Evolutionary conservation across 2,797 vertebrate species (phyloP).

Genomic region (Lepilemur ruficaudatus): DNA sequence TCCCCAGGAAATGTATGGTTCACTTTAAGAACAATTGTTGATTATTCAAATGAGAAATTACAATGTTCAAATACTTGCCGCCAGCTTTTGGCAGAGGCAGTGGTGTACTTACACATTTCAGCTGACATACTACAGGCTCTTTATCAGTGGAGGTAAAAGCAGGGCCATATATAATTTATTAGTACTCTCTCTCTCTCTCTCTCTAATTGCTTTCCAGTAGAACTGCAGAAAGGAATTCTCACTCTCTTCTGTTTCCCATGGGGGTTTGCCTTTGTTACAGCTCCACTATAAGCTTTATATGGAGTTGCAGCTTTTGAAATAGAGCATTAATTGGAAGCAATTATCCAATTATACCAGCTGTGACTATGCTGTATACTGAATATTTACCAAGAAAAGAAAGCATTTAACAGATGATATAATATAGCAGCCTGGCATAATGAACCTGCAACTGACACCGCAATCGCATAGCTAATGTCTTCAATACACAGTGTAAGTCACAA

Average conservation of each 20-base stretch:
- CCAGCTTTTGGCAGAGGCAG: background rate
- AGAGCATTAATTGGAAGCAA: conserved; percentile 80
- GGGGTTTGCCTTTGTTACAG: conserved; percentile 70
- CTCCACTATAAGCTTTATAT: conserved; percentile 68
- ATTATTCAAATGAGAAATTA: conserved; percentile 43
- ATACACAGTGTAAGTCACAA: background rate
- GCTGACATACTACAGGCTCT: background rate
- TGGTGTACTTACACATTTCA: background rate
- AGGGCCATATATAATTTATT: conserved; percentile 61
- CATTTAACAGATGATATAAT: conserved; percentile 72
- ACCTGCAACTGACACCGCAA: conserved; percentile 1
- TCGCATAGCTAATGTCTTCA: background rate
- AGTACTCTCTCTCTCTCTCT: conserved; percentile 51
- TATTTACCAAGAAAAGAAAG: conserved; percentile 72
- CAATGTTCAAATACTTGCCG: background rate
- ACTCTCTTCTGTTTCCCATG: conserved; percentile 65
- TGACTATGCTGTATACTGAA: conserved; percentile 67
- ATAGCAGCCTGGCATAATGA: conserved; percentile 39
- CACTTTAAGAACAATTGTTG: background rate
- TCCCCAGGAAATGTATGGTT: background rate
- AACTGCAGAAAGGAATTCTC: conserved; percentile 65
- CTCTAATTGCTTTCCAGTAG: conserved; percentile 69
- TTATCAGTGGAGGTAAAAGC: conserved; percentile 73
- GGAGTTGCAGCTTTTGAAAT: conserved; percentile 72
- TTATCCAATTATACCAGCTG: conserved; percentile 77